phyloP scores from a whole-genome alignment of 2,888 invertebrate species.

The Alitta virens region DNA sequence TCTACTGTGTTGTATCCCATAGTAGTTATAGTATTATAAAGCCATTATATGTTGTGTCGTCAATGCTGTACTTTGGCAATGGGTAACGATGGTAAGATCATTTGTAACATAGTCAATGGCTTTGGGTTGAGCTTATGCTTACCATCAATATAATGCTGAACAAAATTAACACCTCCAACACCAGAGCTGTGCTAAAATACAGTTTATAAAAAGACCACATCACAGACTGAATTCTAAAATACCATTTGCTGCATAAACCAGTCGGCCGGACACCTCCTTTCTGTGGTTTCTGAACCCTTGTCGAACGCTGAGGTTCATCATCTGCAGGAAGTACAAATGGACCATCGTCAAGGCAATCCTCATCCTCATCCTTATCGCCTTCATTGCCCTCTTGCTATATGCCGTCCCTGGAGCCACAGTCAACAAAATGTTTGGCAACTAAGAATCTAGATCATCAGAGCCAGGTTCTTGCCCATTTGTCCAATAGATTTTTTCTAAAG shows the following conservation, averaged over 20 bases:
- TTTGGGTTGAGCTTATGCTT: no score
- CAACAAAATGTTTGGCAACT: constrained; percentile 20
- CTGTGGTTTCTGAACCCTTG: constrained; percentile 33
- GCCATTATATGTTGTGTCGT: no score
- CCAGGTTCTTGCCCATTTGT: not conserved
- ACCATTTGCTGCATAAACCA: constrained; percentile 8
- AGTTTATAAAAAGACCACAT: no score
- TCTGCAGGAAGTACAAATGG: constrained; percentile 34
- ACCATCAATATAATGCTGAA: no score
- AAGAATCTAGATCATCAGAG: not conserved
- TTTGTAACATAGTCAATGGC: no score
- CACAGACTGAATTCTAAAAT: no score
- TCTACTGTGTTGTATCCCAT: no score
- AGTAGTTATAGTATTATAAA: no score
- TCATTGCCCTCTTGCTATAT: constrained; percentile 30
- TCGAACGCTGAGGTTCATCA: constrained; percentile 29
- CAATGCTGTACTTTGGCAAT: no score
- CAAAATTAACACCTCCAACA: no score
- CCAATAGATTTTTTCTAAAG: not conserved
- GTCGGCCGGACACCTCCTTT: constrained; percentile 33
- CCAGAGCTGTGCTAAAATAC: no score
- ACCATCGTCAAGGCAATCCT: constrained; percentile 27
- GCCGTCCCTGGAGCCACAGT: constrained; percentile 26
- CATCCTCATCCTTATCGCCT: constrained; percentile 23
- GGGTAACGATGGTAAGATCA: no score